Evolutionary conservation across 2,888 invertebrate genomes (phyloP).

Genomic region (Ceraclea dissimilis): DNA sequence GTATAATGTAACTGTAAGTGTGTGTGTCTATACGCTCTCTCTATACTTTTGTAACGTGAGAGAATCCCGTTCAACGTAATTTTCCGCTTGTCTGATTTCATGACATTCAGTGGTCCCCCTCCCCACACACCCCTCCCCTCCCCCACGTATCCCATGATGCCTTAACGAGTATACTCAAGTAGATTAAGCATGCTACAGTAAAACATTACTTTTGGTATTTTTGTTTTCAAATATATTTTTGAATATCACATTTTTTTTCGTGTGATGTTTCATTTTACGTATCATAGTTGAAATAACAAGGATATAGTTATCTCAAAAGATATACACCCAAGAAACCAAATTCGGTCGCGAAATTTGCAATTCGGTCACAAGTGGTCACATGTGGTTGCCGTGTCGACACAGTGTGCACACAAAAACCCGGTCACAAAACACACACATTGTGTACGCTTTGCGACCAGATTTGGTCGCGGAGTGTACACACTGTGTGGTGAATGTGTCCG

Average conservation of each 20-base stretch:
- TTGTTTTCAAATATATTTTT: background rate
- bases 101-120: constrained; percentile 25
- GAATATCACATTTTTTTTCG: background rate
- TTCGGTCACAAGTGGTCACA: too few species aligned
- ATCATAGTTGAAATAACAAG: too few species aligned
- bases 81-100: constrained; percentile 26
- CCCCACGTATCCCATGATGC: constrained; percentile 7
- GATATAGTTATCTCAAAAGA: too few species aligned
- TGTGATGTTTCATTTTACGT: too few species aligned
- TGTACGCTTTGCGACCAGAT: too few species aligned
- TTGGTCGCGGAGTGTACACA: too few species aligned
- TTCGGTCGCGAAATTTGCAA: too few species aligned
- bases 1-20: background rate
- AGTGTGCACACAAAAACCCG: too few species aligned
- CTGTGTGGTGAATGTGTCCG: too few species aligned
- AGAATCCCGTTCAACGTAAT: constrained; percentile 26
- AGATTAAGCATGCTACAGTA: constrained; percentile 19
- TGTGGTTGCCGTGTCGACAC: too few species aligned
- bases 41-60: constrained; percentile 21
- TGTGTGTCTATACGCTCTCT: constrained; percentile 21
- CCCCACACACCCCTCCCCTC: background rate
- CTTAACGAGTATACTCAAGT: constrained; percentile 23
- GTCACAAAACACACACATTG: too few species aligned
- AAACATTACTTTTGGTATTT: background rate
- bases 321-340: too few species aligned